Percentiles rank a stretch among this genome's conserved stretches.
Conservation (phyloP, 2,888 invertebrate genomes). For the Eristalis intricaria region DNA sequence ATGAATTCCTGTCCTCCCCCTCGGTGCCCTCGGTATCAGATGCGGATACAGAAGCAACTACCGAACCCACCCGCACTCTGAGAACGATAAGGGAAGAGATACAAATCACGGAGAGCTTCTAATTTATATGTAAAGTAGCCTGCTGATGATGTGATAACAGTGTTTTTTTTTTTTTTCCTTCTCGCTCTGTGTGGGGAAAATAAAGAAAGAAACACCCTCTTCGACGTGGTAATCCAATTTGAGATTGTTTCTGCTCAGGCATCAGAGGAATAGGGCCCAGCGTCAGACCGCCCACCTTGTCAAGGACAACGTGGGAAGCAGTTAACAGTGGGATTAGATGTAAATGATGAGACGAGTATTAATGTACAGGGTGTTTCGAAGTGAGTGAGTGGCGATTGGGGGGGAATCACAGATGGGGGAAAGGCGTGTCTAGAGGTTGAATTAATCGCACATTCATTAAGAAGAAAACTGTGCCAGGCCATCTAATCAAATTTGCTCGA, state of each 20-base stretch:
- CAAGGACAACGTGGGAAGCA: background rate
- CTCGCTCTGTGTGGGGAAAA: background rate
- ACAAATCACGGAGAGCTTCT: constrained; percentile 34
- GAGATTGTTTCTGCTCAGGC: background rate
- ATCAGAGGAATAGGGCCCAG: background rate
- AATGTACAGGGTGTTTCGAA: background rate
- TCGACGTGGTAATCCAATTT: constrained; percentile 8
- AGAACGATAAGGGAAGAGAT: background rate
- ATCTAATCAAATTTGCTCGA: too few species aligned
- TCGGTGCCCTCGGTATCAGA: background rate
- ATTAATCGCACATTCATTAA: too few species aligned
- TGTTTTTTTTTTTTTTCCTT: background rate
- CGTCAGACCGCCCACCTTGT: background rate
- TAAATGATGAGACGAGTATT: background rate
- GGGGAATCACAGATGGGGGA: too few species aligned
- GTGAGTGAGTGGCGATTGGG: too few species aligned
- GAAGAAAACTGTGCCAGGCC: too few species aligned
- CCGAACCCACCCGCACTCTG: background rate
- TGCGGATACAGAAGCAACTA: background rate
- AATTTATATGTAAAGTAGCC: constrained; percentile 54
- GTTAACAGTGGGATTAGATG: background rate
- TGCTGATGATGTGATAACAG: constrained; percentile 53
- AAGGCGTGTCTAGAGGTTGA: background rate
- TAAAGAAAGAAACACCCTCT: constrained; percentile 13
- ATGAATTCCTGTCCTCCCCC: background rate